Base-by-base conservation (phyloP, 2,888 invertebrate species). In the Ernsta delagoae region DNA sequence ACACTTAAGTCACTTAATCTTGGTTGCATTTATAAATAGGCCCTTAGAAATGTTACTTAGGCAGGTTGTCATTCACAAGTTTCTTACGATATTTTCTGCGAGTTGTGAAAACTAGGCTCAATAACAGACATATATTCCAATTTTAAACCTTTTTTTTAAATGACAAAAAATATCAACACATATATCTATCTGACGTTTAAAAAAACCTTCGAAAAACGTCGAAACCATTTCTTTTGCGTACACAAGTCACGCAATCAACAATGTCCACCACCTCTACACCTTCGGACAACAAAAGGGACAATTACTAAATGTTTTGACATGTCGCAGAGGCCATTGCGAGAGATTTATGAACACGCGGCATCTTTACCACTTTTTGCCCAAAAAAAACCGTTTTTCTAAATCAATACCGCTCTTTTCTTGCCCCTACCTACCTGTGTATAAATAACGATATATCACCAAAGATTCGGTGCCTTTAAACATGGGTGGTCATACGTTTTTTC, bases 241-340 rank as follows among this genome's bases (percentile, higher is more conserved):
- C 43, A 11, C 43, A 11, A 43, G 34, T 11, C 34, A 36, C 61
- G 62, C 36, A 53, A 48, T 12, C 36, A 36, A 50, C 61, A 48
- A 31, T 50, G 16, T 16, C 12, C 6, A 34, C 41, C 11, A 39
- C 16, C 36, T 53, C 62, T 39, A 62, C 62, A 48, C 48, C 6
- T 63, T 53, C 24, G 48, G 36, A 31, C n/a, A 53, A 43, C 59
- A 66, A 60, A 67, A 31, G 53, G 11, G 4, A 66, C 66, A 67
- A 67, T 67, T 67, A 67, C 66, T 16, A 60, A 67, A 74, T 78
- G 73, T 78, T 78, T 75, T 78, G 78, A 77, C 78, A 73, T 75
- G 72, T 77, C 75, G 67, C 69, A 70, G 69, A 68, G 70, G 70
- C 75, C 70, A 72, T 75, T 73, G 71, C 45, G 53, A 31, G 62